Base-by-base conservation (phyloP, 1,140 invertebrate species). In the Aphidius gifuensis region DNA sequence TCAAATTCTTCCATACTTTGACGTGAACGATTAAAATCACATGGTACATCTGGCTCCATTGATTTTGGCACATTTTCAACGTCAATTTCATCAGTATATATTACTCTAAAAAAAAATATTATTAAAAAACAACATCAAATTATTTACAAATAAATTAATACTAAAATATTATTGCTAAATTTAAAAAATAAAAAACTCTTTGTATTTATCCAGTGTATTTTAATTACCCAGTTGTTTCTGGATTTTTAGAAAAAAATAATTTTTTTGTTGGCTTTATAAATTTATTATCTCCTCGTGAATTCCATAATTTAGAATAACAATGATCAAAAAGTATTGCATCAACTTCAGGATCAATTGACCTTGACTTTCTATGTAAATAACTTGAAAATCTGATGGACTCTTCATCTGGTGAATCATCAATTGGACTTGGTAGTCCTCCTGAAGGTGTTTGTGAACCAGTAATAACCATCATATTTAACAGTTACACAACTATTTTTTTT, bases 1-100 rank as follows among this genome's bases (percentile, higher is more conserved):
- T 90, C 86, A 76, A 88, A 89, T 68, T 92, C 90, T 62, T 87
- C 86, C 90, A 92, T 92, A 5, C 86, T 64, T 65, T 83, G 80
- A 40, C 83, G 83, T 8, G 86, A 84, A 67, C 86, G 86, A 23
- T 74, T 75, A n/a, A 84, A 72, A 74, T 92, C 89, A 71, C 88
- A 90, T 0, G 84, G 79, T 7, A 83, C 78, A 9, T 62, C 21
- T 6, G 67, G 43, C 5, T 69, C 43, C 32, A 72, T 62, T 6
- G 59, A 23, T 39, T 61, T 23, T 60, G 63, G 57, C 9, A 69
- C 11, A 53, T 53, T 68, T 56, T 83, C 85, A 3, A 86, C 77
- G 74, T 87, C 82, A 43, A 86, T 73, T 6, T 79, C 72, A 64
- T 81, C 80, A 65, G 80, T 77, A 11, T 69, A 60, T 66, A 66